Base-by-base conservation (phyloP, 2,888 invertebrate genomes). In the Sipha maydis region DNA sequence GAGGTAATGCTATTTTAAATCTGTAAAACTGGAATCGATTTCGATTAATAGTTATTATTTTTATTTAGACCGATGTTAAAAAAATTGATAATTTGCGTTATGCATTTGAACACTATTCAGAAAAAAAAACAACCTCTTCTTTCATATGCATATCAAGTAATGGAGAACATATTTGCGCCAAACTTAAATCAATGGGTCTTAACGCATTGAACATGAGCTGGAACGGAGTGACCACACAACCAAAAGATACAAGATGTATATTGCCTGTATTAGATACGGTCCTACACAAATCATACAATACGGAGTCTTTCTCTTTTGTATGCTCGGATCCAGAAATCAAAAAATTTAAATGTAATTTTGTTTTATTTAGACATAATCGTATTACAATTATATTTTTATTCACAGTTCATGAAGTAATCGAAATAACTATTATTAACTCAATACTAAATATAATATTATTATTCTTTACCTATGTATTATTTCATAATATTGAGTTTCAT, bases 161-260 rank as follows among this genome's bases (percentile, higher is more conserved):
- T 14, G 54, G 78, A 9, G 31, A 56, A 31, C n/a, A 19, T 7
- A 19, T 31, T 28, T 78, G 78, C 19, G 3, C 11, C 2, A 7
- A 48, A 17, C 31, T 78, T 0, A 78, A 78, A 31, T 56, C 78
- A 0, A 78, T 7, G 4, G 54, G 78, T 31, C 31, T 78, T 0
- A 78, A 78, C 38, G 78, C 54, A 17, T 5, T 78, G 19, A 78
- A 78, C 54, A 78, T 78, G 7, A 25, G n/a, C 28, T 78, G 54
- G 48, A 28, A 31, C 11, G 54, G 21, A 56, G 11, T 5, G 8
- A 17, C 56, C 7, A 28, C 41, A 19, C 11, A 78, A 31, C 31
- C 41, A 17, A 48, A 48, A 19, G 5, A 17, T 17, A 56, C 31
- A 17, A 19, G n/a, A 56, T 14, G 2, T 28, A 31, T 78, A 31